phyloP scores from a whole-genome alignment of 2,888 invertebrate genomes.

The Anodontia alba region DNA sequence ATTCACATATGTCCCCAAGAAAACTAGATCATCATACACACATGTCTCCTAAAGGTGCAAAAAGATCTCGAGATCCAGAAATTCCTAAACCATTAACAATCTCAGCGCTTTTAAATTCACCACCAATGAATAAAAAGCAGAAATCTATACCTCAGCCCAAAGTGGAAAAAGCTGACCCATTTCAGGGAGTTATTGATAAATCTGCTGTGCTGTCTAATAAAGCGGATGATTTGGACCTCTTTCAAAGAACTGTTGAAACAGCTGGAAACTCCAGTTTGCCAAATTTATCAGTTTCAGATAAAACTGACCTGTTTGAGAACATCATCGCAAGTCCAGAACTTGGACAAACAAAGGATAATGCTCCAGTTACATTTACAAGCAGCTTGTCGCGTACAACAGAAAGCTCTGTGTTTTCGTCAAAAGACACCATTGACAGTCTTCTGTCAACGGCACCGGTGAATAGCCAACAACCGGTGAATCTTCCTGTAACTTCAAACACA shows the following conservation, averaged over 20 bases:
- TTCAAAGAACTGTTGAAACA: neutral
- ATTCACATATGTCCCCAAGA: constrained; percentile 1
- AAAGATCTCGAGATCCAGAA: constrained; percentile 13
- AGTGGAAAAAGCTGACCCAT: constrained; percentile 2
- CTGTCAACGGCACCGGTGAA: neutral
- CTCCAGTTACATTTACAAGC: neutral
- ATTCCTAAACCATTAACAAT: constrained; percentile 11
- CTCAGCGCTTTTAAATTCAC: constrained; percentile 12
- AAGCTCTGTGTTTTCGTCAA: constrained; percentile 8
- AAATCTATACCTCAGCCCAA: constrained; percentile 5
- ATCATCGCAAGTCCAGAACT: neutral
- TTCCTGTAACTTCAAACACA: neutral
- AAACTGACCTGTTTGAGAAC: constrained; percentile 8
- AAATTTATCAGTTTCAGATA: constrained; percentile 4
- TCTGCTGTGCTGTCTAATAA: constrained; percentile 3
- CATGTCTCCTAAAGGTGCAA: neutral
- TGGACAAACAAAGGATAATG: neutral
- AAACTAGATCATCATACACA: neutral
- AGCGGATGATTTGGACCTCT: neutral
- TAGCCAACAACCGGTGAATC: neutral
- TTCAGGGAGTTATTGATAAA: constrained; percentile 11
- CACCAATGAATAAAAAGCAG: constrained; percentile 12
- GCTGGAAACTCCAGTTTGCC: neutral
- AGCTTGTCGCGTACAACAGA: neutral
- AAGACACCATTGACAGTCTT: constrained; percentile 11